Evolutionary conservation across 2,113 vertebrate species (phyloP), one percentile per base, ranked within the genome.

Genomic region (Ceuthmochares aereus): DNA sequence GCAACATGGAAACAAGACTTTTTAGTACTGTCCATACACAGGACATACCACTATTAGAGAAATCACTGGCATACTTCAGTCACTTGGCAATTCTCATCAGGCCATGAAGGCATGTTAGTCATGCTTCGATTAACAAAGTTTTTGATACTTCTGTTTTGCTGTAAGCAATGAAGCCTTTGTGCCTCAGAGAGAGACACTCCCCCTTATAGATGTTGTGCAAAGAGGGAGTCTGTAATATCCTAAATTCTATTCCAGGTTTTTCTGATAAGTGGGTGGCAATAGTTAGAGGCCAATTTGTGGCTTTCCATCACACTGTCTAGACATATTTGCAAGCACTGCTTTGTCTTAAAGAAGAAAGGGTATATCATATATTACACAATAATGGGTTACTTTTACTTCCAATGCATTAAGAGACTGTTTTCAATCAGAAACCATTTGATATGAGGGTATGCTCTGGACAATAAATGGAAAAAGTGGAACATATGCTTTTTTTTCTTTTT

Each of bases 381-480:
- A 82, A 90, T 49, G 74, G 73, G 67, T 93, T 97, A 76, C 93
- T 97, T 97, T 98, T 93, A 95, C 79, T 92, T 89, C 83, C n/a
- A 90, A 76, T 89, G 63, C 74, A 76, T 95, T 93, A 96, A 86
- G 89, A 95, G 84, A n/a, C 74, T 89, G 94, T 95, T 97, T 96
- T 97, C 89, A 93, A 83, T 96, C 92, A 90, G 90, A 95, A 90
- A 81, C 47, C 17, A 5, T 89, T 94, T 95, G 95, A 95, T 97
- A 97, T 82, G 70, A 92, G 85, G 70, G 36, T 69, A 92, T 84
- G 73, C 86, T 94, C 93, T 94, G 80, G 92, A 96, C 20, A 58
- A 85, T 83, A 87, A 97, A 87, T 91, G 89, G 91, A 90, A 95
- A 97, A 97, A 96, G 56, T 92, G 89, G 90, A 96, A 43, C 83